Percentiles rank a stretch among this genome's conserved stretches.
Conservation (phyloP, 2,888 invertebrate species). For the Thymelicus sylvestris region DNA sequence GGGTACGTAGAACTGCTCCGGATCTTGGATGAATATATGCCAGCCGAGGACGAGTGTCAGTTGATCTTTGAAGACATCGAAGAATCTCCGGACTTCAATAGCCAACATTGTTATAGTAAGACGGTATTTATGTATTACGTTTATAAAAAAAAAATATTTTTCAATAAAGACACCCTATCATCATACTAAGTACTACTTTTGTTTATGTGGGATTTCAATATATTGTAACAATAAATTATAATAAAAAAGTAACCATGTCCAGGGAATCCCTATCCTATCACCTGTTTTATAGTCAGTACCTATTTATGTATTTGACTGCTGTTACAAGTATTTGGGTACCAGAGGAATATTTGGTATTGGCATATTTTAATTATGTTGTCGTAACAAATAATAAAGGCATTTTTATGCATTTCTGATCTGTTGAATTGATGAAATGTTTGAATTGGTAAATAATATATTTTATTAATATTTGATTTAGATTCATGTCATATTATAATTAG, state of each 20-base stretch:
- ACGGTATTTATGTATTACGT: slow-evolving; percentile 81
- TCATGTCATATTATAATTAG: no score
- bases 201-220: slow-evolving; percentile 51
- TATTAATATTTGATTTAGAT: neutral
- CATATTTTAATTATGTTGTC: neutral
- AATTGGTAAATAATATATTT: neutral
- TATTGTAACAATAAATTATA: slow-evolving; percentile 44
- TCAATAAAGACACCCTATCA: slow-evolving; percentile 51
- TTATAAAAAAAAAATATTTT: slow-evolving; percentile 67
- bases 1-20: neutral
- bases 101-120: slow-evolving; percentile 78
- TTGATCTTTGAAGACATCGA: neutral
- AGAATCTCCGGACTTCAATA: slow-evolving; percentile 45
- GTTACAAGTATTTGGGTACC: neutral
- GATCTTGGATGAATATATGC: neutral
- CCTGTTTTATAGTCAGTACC: slow-evolving; percentile 55
- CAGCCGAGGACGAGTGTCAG: neutral
- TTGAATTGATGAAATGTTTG: neutral
- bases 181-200: slow-evolving; percentile 46
- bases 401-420: neutral
- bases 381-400: neutral
- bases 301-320: slow-evolving; percentile 1
- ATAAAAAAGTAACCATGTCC: slow-evolving; percentile 45
- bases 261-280: slow-evolving; percentile 53
- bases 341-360: neutral